Conservation (phyloP, 2,888 invertebrate species). For the Leucophora obtusa region DNA sequence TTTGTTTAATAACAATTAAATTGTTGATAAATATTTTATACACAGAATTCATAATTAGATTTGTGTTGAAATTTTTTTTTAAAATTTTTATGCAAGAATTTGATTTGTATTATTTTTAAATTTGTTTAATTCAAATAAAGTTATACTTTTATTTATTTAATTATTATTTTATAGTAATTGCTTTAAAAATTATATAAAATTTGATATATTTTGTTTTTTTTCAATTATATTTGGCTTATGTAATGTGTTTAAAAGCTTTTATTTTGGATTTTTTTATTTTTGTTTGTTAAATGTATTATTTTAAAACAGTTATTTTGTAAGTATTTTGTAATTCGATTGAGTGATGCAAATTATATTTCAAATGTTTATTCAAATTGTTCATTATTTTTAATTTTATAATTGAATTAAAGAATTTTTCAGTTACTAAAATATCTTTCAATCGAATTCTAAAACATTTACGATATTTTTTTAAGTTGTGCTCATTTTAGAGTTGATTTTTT, state of each 20-base stretch:
- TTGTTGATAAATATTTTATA: slow-evolving; percentile 43
- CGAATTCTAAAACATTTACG: slow-evolving; percentile 27
- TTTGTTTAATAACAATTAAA: slow-evolving; percentile 55
- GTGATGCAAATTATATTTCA: too few relatives aligned
- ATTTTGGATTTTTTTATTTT: slow-evolving; percentile 38
- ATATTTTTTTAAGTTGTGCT: slow-evolving; percentile 52
- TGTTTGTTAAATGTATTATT: not conserved
- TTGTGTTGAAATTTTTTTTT: slow-evolving; percentile 21
- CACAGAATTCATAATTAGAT: slow-evolving; percentile 28
- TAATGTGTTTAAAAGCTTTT: slow-evolving; percentile 55
- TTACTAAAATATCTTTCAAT: not conserved
- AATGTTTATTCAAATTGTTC: too few relatives aligned
- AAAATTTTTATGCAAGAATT: slow-evolving; percentile 25
- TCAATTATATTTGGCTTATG: slow-evolving; percentile 59
- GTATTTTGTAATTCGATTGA: not conserved
- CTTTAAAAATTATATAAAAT: slow-evolving; percentile 30
- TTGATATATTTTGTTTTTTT: slow-evolving; percentile 11
- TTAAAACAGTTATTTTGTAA: not conserved
- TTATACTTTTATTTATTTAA: slow-evolving; percentile 38
- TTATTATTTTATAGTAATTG: slow-evolving; percentile 20
- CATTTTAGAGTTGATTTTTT: slow-evolving; percentile 45
- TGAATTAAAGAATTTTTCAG: too few relatives aligned
- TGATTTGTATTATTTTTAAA: not conserved
- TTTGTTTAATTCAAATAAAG: slow-evolving; percentile 32
- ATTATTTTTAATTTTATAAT: too few relatives aligned